These are phyloP conservation scores for Hipposideros armiger DNA, from an alignment of 2,113 vertebrate genomes.

Conservation along the genomic window DNA sequence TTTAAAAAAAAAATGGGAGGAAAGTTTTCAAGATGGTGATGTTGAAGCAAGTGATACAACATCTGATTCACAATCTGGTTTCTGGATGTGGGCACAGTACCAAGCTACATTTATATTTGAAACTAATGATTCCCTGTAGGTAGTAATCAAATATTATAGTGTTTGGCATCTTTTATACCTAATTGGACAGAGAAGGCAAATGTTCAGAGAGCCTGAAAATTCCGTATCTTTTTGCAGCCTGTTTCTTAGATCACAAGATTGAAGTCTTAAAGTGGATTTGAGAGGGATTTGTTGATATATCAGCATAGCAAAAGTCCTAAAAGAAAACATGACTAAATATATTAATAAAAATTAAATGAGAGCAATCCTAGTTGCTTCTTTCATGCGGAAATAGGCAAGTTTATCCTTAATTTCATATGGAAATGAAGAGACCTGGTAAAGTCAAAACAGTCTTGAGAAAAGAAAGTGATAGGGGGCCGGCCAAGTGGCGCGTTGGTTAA, in stretches of 20 bases:
- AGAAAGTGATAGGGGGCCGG: background rate
- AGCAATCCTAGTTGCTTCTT: background rate
- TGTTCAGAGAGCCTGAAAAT: background rate
- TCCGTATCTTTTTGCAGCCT: background rate
- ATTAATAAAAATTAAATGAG: background rate
- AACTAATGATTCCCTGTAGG: background rate
- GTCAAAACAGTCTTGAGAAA: background rate
- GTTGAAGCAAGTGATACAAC: background rate
- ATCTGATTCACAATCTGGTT: background rate
- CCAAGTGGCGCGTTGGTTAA: too few relatives aligned
- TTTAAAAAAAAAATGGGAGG: background rate
- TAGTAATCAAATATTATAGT: background rate
- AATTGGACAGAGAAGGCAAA: background rate
- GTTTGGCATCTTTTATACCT: constrained; percentile 15
- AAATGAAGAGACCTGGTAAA: background rate
- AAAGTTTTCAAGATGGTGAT: background rate
- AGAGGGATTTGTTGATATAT: background rate
- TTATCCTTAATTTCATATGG: background rate
- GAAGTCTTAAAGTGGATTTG: background rate
- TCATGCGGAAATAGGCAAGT: background rate
- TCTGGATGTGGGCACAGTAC: background rate
- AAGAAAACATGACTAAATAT: background rate
- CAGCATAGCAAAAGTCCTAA: background rate
- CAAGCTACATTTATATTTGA: background rate
- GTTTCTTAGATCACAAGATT: background rate